Conservation (phyloP, 2,888 invertebrate species). For the Gonocerus acuteangulatus region DNA sequence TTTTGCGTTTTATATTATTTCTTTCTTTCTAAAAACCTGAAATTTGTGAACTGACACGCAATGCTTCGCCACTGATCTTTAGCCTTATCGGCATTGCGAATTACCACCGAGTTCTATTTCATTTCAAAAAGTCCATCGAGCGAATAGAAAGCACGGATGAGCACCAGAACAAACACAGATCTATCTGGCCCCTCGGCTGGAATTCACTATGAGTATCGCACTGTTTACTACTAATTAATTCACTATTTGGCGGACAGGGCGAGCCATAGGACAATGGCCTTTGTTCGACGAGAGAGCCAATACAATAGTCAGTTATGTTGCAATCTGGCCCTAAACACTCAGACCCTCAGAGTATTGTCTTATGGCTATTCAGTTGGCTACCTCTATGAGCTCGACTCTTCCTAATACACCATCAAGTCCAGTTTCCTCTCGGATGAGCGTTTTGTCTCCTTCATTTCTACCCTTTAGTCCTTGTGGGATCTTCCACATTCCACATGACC, state of each 20-base stretch:
- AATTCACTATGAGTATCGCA: too few species aligned
- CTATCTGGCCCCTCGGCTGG: too few species aligned
- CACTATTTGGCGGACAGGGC: constrained; percentile 7
- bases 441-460: constrained; percentile 2
- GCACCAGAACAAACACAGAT: too few species aligned
- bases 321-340: constrained; percentile 19
- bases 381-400: neutral
- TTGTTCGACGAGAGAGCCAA: neutral
- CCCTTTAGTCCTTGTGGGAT: too few species aligned
- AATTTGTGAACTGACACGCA: too few species aligned
- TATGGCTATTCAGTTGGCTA: neutral
- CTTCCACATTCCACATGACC: too few species aligned
- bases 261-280: neutral
- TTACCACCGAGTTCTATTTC: too few species aligned
- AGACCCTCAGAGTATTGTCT: constrained; percentile 8
- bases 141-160: neutral
- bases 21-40: too few species aligned
- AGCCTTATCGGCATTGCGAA: too few species aligned
- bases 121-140: too few species aligned
- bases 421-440: constrained; percentile 9
- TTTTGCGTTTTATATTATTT: too few species aligned
- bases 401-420: constrained; percentile 20
- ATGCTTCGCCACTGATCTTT: too few species aligned
- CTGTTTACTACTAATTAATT: constrained; percentile 16
- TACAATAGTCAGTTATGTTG: constrained; percentile 21